phyloP scores from a whole-genome alignment of 2,797 vertebrate genomes.

The Lateolabrax maculatus region DNA sequence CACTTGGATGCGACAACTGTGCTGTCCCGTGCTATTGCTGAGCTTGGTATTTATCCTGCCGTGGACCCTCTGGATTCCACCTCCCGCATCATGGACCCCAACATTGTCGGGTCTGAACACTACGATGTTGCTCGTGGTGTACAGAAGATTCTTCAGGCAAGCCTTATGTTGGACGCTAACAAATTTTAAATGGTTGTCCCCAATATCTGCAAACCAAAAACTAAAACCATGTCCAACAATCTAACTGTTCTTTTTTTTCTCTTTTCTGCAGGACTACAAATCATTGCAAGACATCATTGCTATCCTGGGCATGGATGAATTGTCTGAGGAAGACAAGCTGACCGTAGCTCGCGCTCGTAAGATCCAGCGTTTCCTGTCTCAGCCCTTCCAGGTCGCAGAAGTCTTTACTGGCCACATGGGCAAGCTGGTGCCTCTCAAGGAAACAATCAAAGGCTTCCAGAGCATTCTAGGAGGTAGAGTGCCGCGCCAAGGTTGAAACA shows the following conservation, averaged over 20 bases:
- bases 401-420: constrained; percentile 93
- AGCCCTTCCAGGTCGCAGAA: constrained; percentile 95
- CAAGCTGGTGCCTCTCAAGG: constrained; percentile 92
- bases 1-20: constrained; percentile 95
- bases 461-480: constrained; percentile 89
- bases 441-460: constrained; percentile 94
- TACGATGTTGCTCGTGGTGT: constrained; percentile 93
- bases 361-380: constrained; percentile 93
- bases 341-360: constrained; percentile 92
- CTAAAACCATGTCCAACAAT: background rate
- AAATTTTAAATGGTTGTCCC: background rate
- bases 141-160: constrained; percentile 93
- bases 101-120: constrained; percentile 92
- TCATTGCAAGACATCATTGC: constrained; percentile 96
- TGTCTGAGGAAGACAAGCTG: constrained; percentile 94
- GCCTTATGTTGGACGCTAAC: background rate
- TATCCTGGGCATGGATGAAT: constrained; percentile 94
- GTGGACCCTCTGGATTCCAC: constrained; percentile 94
- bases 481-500: background rate
- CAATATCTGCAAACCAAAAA: background rate
- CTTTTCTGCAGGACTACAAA: constrained; percentile 90
- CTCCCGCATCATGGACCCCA: constrained; percentile 95
- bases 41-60: constrained; percentile 93
- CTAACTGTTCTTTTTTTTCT: background rate
- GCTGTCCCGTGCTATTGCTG: constrained; percentile 93